A percentile compares a stretch with the other conserved stretches of the same genome.
Conservation (phyloP, 2,888 invertebrate species). For the Pteria penguin region DNA sequence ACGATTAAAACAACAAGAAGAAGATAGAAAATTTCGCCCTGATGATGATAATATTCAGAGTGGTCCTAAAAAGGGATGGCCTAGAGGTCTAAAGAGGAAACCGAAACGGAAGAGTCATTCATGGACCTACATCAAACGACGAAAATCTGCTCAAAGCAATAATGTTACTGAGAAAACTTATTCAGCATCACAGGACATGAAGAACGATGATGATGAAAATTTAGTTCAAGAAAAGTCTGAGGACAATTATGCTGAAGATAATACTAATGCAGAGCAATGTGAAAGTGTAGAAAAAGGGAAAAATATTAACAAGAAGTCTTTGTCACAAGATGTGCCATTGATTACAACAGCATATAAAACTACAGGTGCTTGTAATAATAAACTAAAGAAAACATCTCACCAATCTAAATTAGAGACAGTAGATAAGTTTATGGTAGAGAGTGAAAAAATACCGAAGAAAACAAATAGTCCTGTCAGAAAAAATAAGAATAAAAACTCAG, state of each 20-base stretch:
- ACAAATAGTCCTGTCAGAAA: too few species aligned
- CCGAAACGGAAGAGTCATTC: slow-evolving; percentile 63
- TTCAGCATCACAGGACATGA: background rate
- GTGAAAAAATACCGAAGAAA: too few species aligned
- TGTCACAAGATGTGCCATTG: too few species aligned
- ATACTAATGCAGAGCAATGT: background rate
- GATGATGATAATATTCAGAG: slow-evolving; percentile 32
- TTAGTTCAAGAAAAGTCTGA: background rate
- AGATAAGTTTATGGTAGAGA: too few species aligned
- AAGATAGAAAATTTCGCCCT: slow-evolving; percentile 51
- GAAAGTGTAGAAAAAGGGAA: too few species aligned
- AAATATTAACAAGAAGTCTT: too few species aligned
- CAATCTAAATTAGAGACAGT: too few species aligned
- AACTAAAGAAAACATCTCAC: too few species aligned
- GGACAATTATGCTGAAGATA: background rate
- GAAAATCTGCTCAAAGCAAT: slow-evolving; percentile 35
- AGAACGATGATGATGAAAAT: background rate
- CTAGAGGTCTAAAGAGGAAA: slow-evolving; percentile 64
- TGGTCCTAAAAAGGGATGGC: slow-evolving; percentile 64
- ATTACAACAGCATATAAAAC: too few species aligned
- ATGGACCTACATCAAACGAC: slow-evolving; percentile 70
- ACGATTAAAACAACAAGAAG: slow-evolving; percentile 56
- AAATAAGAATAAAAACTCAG: too few species aligned
- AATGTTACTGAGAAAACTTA: background rate
- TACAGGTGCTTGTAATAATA: too few species aligned